Conservation (phyloP, 2,888 invertebrate genomes). For the Lobophora halterata region DNA sequence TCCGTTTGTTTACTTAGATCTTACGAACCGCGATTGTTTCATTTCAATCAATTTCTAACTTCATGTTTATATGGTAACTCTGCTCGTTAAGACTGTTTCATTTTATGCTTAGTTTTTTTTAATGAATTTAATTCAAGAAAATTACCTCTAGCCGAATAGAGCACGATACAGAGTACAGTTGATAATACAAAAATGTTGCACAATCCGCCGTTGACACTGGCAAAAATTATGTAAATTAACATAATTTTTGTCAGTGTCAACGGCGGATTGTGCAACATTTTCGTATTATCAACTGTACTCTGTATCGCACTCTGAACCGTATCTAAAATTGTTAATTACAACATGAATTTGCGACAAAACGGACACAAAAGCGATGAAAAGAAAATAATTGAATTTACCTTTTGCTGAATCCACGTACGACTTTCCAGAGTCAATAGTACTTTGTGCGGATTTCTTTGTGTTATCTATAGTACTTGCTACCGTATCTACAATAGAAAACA, state of each 20-base stretch:
- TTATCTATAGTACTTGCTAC: constrained; percentile 62
- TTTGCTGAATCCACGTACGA: constrained; percentile 57
- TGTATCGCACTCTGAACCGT: constrained; percentile 43
- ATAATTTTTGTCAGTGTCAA: constrained; percentile 49
- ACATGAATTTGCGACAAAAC: constrained; percentile 17
- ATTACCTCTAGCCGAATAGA: constrained; percentile 42
- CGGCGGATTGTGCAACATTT: constrained; percentile 46
- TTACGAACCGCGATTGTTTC: not conserved
- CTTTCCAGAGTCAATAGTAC: constrained; percentile 58
- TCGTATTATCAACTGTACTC: constrained; percentile 46
- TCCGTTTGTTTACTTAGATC: not conserved
- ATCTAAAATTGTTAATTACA: constrained; percentile 39
- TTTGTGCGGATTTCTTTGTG: constrained; percentile 68
- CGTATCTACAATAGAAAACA: constrained; percentile 53
- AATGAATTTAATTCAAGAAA: too few relatives aligned
- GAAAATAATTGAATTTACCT: constrained; percentile 43
- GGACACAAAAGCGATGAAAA: constrained; percentile 12
- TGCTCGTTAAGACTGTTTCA: too few relatives aligned
- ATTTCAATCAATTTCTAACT: constrained; percentile 2
- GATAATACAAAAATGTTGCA: too few relatives aligned
- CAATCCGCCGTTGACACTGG: too few relatives aligned
- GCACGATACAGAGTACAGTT: too few relatives aligned
- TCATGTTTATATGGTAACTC: not conserved
- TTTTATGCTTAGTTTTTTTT: too few relatives aligned
- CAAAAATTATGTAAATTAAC: too few relatives aligned